Evolutionary conservation across 2,797 vertebrate genomes (phyloP).

Genomic region (Eulemur rubriventer): DNA sequence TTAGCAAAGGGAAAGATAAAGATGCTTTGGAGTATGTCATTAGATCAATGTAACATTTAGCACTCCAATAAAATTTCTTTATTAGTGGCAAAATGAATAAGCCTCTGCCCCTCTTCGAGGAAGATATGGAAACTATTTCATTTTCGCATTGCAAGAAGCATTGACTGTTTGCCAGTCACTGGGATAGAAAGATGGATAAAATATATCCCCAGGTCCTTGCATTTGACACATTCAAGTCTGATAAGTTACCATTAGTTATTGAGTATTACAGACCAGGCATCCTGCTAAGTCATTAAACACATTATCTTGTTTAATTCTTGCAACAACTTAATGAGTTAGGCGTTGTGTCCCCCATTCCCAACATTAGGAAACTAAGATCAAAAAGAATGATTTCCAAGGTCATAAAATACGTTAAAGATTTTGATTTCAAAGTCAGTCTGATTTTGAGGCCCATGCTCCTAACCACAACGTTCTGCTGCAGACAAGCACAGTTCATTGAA

Average conservation of each 20-base stretch:
- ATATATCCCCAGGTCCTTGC: background rate
- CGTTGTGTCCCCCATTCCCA: background rate
- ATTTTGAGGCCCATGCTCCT: background rate
- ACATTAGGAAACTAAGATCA: background rate
- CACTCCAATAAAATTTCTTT: background rate
- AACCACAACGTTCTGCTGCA: background rate
- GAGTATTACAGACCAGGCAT: background rate
- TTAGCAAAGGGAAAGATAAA: background rate
- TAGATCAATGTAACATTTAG: background rate
- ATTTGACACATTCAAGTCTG: background rate
- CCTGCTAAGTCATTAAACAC: background rate
- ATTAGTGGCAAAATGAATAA: background rate
- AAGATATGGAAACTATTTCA: background rate
- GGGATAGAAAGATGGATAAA: background rate
- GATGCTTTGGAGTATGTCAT: background rate
- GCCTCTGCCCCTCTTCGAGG: background rate
- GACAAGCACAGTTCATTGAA: background rate
- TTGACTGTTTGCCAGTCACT: background rate
- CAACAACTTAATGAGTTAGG: background rate
- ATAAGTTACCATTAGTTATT: background rate
- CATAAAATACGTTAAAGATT: background rate
- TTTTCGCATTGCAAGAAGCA: background rate
- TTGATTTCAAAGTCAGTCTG: background rate
- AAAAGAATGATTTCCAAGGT: background rate
- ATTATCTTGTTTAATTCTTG: background rate